Evolutionary conservation across 2,113 vertebrate species (phyloP).

Genomic region (Lanius ludovicianus): DNA sequence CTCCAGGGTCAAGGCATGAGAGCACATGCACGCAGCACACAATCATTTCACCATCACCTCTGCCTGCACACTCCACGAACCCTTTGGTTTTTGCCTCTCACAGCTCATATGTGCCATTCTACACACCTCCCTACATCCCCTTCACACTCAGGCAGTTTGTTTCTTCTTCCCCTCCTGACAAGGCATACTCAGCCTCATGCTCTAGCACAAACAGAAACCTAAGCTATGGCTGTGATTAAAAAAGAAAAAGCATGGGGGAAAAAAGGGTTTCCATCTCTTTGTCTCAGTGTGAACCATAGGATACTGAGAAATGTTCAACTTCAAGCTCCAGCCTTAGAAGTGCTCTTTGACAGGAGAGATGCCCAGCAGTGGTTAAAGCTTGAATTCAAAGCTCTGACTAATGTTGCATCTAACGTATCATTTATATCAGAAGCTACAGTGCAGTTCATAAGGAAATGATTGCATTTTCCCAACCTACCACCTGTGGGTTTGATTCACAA

Average conservation of each 20-base stretch:
- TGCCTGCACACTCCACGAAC: not conserved
- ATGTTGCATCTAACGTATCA: not conserved
- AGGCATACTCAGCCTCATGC: not conserved
- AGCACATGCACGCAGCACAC: rapidly evolving
- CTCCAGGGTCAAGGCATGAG: not conserved
- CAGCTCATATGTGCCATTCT: not conserved
- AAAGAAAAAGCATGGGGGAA: not conserved
- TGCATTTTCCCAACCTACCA: not conserved
- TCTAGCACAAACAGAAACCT: not conserved
- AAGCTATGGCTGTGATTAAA: not conserved
- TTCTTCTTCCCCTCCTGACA: not conserved
- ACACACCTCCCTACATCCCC: not conserved
- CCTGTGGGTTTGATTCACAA: not conserved
- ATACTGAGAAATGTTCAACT: not conserved
- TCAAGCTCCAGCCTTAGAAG: not conserved
- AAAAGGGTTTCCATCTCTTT: not conserved
- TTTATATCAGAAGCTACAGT: not conserved
- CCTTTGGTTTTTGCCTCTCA: not conserved
- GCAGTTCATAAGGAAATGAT: not conserved
- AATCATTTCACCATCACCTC: not conserved
- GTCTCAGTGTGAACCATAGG: not conserved
- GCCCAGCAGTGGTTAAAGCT: not conserved
- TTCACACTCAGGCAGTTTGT: not conserved
- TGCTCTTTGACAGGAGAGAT: not conserved
- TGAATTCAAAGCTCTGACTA: not conserved